Evolutionary conservation across 2,797 vertebrate species (phyloP).

Genomic region (Miichthys miiuy): DNA sequence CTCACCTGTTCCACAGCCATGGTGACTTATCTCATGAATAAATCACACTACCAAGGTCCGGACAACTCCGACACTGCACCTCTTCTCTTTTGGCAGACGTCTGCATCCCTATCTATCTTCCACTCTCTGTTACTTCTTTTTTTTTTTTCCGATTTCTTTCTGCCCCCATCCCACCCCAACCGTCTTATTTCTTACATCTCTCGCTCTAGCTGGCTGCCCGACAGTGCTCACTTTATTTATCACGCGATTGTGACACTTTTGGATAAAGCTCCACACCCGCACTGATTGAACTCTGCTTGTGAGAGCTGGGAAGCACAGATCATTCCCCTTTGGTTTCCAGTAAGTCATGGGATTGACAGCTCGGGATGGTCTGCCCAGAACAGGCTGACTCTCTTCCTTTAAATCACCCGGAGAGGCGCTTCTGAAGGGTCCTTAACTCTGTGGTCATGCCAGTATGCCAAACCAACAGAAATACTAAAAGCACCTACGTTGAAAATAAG

Average conservation of each 20-base stretch:
- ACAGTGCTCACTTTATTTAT: conserved; percentile 78
- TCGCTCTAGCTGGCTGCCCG: conserved; percentile 43
- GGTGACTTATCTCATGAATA: conserved; percentile 83
- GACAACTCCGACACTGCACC: conserved; percentile 61
- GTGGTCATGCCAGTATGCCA: conserved; percentile 40
- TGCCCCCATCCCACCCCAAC: neutral
- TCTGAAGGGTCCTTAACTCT: conserved; percentile 68
- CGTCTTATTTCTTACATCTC: conserved; percentile 56
- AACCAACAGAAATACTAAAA: conserved; percentile 46
- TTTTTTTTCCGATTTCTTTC: conserved; percentile 16
- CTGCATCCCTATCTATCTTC: conserved; percentile 67
- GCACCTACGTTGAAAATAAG: conserved; percentile 29
- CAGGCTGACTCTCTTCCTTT: conserved; percentile 61
- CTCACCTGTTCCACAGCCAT: conserved; percentile 79
- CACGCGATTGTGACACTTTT: conserved; percentile 77
- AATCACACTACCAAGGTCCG: conserved; percentile 74
- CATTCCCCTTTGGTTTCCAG: conserved; percentile 77
- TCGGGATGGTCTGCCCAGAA: conserved; percentile 69
- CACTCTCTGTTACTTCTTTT: conserved; percentile 24
- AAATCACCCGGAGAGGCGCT: conserved; percentile 69
- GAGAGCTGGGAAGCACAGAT: conserved; percentile 74
- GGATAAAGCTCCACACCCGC: conserved; percentile 73
- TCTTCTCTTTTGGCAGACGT: conserved; percentile 69
- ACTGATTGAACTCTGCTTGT: conserved; percentile 75
- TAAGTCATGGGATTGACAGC: conserved; percentile 78